Base-by-base conservation (phyloP, 2,797 vertebrate species). In the Myripristis murdjan region DNA sequence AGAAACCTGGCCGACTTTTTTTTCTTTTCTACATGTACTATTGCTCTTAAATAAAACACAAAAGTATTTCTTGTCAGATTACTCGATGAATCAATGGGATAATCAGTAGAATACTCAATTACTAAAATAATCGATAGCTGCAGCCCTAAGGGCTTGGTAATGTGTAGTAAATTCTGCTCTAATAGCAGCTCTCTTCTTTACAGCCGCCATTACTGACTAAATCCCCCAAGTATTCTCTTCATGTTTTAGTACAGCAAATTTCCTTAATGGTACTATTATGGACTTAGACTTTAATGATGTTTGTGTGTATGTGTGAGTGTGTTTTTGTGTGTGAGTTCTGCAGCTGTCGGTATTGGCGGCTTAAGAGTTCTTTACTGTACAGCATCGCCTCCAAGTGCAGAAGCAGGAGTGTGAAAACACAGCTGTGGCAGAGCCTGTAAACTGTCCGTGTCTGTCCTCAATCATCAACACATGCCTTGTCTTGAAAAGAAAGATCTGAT, bases 191-290 rank as follows among this genome's bases (percentile, higher is more conserved):
- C 70, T 85, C 68, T 63, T 79, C 79, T 91, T 87, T 89, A 87
- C 75, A 68, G 85, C 81, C 33, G 47, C 84, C 77, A 84, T 85
- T 83, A 89, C 75, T 80, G 82, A 78, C 85, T 76, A 58, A 88
- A 83, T 85, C 87, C 86, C 87, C 58, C 73, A 89, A 82, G 86
- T 79, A 88, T 88, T 88, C 31, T 6, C 86, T 76, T 90, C 69
- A 83, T 87, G 79, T 83, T 90, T 86, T 88, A 80, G 82, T 67
- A 62, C 59, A 60, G 68, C 37, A 77, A 70, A 74, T 70, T 82
- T 89, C 59, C 81, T 65, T 90, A 85, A 87, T 83, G 81, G 84
- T 53, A 63, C 83, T 85, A 72, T 89, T 89, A 75, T 44, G 37
- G 37, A 46, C 54, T 39, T 75, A 75, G 48, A 46, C 26, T 52